Evolutionary conservation across 2,797 vertebrate species (phyloP), one percentile per base, ranked within the genome.

Genomic region (Gymnoscopelus microlampas): DNA sequence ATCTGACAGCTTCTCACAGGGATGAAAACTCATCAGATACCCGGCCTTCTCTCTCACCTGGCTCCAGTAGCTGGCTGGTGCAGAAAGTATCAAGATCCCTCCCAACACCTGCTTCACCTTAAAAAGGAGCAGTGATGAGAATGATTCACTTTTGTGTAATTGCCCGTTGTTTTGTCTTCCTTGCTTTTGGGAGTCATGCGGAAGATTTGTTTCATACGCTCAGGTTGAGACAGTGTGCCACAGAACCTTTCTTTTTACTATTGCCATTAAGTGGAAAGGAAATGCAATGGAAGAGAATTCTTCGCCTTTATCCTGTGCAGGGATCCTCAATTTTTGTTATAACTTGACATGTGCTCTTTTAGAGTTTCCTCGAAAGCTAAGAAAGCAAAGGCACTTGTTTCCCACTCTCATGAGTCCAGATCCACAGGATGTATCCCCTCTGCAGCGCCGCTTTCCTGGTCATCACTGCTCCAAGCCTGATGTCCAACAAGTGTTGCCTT

Each of bases 211-310:
- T 68, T 70, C 70, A 75, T 14, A n/a, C 32, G 26, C 51, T 66
- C 53, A 63, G 71, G 55, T 75, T n/a, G 62, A 81, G 61, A 72
- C 54, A 0, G 59, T 32, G 80, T 24, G 5, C 70, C 51, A 76
- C 69, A 0, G 51, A 66, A 0, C 56, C 81, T 56, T 73, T n/a
- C 12, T 67, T 32, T 78, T 71, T 73, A 47, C 74, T 82, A 7
- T 92, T 73, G 44, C 74, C 84, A 5, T 92, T 91, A 93, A 91
- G 88, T 90, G 94, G 93, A 93, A 76, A 87, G 58, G 76, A 86
- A 73, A 48, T 92, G 76, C 92, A 82, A 83, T 58, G 67, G 72
- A 71, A 39, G 78, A 83, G 49, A 66, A 70, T 24, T 57, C 26
- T 63, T 70, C 60, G 11, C 53, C 61, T 75, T 35, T 68, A 53